Base-by-base conservation (phyloP, 1,140 invertebrate genomes). In the Drosophila fuyamai region DNA sequence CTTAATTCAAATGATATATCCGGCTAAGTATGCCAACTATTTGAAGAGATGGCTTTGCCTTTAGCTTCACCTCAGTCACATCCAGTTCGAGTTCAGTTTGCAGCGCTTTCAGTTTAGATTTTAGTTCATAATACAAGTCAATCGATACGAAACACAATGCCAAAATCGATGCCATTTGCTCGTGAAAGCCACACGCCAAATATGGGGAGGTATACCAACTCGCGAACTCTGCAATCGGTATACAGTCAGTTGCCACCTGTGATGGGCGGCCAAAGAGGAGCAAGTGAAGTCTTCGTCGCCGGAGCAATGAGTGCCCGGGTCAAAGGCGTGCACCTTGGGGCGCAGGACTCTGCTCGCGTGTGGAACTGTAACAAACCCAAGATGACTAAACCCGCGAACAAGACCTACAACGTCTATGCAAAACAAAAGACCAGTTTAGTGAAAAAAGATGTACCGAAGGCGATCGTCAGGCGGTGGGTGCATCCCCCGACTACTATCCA, bases 301-400 rank as follows among this genome's bases (percentile, higher is more conserved):
- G 18, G 9, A 12, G 4, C 9, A 2, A 4, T 0, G 5, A n/a
- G 1, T 27, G 2, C 6, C 6, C 7, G 12, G 46, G 13, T 13
- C 12, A 27, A 7, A 27, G 23, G 12, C 44, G 2, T 2, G 5
- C 18, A 18, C 5, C 16, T 10, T 3, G 44, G 2, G 47, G 43
- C 9, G n/a, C 43, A 18, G 8, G 10, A 23, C 12, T 1, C 48
- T 9, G 0, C n/a, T 9, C 48, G 29, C 48, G 27, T 51, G 8
- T 51, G 48, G 48, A 51, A 51, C 48, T 16, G 29, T 8, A 51
- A 51, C 48, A 51, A 51, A 8, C 48, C 48, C 4, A 51, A 35
- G 29, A 3, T 27, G 18, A 10, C 44, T 2, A 51, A 51, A 5
- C n/a, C 9, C 1, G 9, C n/a, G 0, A 35, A 16, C 0, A 51